Conservation (phyloP, 2,888 invertebrate species). For the Megaustenia siamemsis region DNA sequence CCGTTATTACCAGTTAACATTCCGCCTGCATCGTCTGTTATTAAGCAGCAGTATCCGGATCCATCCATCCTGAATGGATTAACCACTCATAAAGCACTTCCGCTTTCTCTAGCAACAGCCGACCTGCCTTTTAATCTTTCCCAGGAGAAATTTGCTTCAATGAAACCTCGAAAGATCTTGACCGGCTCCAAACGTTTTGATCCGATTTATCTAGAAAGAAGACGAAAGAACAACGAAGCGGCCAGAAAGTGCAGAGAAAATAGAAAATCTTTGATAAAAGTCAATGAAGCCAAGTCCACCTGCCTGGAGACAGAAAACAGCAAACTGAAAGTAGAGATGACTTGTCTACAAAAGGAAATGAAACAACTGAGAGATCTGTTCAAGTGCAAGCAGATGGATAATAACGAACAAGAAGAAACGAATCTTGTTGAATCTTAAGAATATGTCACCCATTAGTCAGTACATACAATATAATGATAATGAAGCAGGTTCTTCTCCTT, state of each 20-base stretch:
- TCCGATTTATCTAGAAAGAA: conserved; percentile 79
- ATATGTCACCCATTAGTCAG: too few relatives aligned
- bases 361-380: conserved; percentile 87
- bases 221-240: conserved; percentile 81
- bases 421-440: background rate
- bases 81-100: conserved; percentile 69
- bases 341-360: conserved; percentile 93
- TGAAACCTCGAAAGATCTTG: background rate
- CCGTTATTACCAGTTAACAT: conserved; percentile 24
- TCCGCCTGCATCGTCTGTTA: background rate
- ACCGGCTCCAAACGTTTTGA: conserved; percentile 62
- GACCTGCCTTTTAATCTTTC: conserved; percentile 5
- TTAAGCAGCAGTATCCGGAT: conserved; percentile 39
- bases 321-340: conserved; percentile 87
- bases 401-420: conserved; percentile 46
- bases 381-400: conserved; percentile 69
- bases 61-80: conserved; percentile 67
- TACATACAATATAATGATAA: too few relatives aligned
- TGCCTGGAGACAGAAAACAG: conserved; percentile 80
- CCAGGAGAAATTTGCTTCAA: background rate
- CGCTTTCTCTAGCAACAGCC: conserved; percentile 64
- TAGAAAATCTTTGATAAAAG: conserved; percentile 78
- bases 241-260: conserved; percentile 81
- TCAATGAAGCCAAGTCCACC: conserved; percentile 78
- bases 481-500: too few relatives aligned